Percentiles rank a stretch among this genome's conserved stretches.
Evolutionary conservation across 2,888 invertebrate genomes (phyloP).

Genomic region (Byasa hedistus): DNA sequence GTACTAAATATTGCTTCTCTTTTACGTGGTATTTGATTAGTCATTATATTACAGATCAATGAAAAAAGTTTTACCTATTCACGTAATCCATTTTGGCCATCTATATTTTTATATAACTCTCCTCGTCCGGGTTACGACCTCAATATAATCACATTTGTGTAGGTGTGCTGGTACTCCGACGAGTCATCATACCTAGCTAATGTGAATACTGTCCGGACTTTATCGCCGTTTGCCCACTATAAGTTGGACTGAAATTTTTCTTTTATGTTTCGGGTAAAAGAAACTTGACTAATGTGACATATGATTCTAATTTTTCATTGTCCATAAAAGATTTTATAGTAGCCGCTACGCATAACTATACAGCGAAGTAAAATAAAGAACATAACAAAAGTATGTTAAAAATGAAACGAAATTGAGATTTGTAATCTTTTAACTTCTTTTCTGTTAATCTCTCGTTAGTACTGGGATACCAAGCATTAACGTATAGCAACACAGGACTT

Average conservation of each 20-base stretch:
- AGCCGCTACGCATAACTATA: too few species aligned
- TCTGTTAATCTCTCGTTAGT: too few species aligned
- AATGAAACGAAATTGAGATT: too few species aligned
- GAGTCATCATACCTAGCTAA: slow-evolving; percentile 18
- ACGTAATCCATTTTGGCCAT: not conserved
- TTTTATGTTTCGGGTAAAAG: not conserved
- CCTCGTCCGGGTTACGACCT: slow-evolving; percentile 4
- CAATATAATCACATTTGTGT: slow-evolving; percentile 12
- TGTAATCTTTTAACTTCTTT: too few species aligned
- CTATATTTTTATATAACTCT: not conserved
- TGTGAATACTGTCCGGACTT: slow-evolving; percentile 11
- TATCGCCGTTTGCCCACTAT: not conserved
- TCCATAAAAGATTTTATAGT: too few species aligned
- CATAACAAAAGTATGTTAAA: too few species aligned
- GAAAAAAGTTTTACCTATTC: not conserved
- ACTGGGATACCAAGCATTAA: not conserved
- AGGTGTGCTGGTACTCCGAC: slow-evolving; percentile 4
- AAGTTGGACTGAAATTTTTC: not conserved
- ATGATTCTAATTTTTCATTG: not conserved
- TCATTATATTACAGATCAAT: not conserved
- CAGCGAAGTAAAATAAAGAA: too few species aligned
- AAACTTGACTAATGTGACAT: not conserved
- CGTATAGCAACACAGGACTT: not conserved
- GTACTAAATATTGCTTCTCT: too few species aligned
- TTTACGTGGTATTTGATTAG: not conserved